Percentiles rank a stretch among this genome's conserved stretches.
phyloP scores from a whole-genome alignment of 1,140 invertebrate genomes.

The Melipona quadrifasciata region DNA sequence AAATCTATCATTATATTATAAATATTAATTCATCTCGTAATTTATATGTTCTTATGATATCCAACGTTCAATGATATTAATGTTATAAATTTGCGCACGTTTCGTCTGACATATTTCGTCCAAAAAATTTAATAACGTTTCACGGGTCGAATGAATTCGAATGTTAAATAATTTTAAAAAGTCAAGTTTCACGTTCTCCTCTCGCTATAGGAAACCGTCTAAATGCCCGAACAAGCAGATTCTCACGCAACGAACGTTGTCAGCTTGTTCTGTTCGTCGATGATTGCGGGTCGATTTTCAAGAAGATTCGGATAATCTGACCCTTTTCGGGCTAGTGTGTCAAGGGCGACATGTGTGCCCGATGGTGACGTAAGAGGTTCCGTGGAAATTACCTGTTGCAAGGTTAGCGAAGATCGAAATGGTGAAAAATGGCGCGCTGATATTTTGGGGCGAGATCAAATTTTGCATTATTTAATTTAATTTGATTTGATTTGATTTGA shows the following conservation, averaged over 20 bases:
- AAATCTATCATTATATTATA: too few species aligned
- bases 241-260: neutral
- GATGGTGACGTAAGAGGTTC: neutral
- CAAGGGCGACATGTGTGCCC: conserved; percentile 14
- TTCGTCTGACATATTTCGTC: too few species aligned
- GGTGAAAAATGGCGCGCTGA: neutral
- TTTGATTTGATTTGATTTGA: too few species aligned
- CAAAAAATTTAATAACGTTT: too few species aligned
- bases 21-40: too few species aligned
- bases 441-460: too few species aligned
- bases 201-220: neutral
- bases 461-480: too few species aligned
- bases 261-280: neutral
- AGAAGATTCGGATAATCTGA: conserved; percentile 14
- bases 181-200: neutral
- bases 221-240: neutral
- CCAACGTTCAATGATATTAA: too few species aligned
- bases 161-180: too few species aligned
- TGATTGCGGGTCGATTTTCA: neutral
- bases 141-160: too few species aligned
- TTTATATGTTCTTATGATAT: too few species aligned
- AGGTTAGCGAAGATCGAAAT: neutral
- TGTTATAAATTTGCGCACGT: too few species aligned
- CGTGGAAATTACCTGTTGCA: conserved; percentile 25
- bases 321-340: conserved; percentile 10